Percentiles rank a stretch among this genome's conserved stretches.
Conservation (phyloP, 1,140 invertebrate genomes). For the Temnothorax longispinosus region DNA sequence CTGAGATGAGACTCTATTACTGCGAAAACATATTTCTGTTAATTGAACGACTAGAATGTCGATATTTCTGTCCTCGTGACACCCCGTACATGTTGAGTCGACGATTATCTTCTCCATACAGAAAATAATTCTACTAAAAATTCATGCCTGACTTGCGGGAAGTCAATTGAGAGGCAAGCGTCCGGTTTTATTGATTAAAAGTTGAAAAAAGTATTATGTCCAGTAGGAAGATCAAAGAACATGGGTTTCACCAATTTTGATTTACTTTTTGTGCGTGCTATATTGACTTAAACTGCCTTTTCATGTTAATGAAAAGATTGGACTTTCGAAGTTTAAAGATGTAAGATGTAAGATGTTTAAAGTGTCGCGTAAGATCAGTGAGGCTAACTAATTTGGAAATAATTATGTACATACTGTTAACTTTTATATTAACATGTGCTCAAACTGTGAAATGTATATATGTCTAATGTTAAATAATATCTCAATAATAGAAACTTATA, state of each 20-base stretch:
- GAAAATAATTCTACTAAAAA: constrained; percentile 32
- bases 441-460: neutral
- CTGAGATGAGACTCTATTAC: neutral
- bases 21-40: neutral
- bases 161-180: constrained; percentile 32
- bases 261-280: neutral
- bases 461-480: constrained; percentile 16
- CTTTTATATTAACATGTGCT: neutral
- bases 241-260: neutral
- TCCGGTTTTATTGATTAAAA: neutral
- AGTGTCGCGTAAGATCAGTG: neutral
- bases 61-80: constrained; percentile 9
- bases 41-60: constrained; percentile 32
- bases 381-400: neutral
- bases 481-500: neutral
- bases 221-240: neutral
- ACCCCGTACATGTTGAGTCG: constrained; percentile 34
- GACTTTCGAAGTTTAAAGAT: neutral
- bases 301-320: neutral
- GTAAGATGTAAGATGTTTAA: too few species aligned
- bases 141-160: constrained; percentile 17
- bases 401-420: neutral
- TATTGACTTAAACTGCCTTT: neutral
- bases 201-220: neutral
- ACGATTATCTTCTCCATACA: neutral